Conservation (phyloP, 2,797 vertebrate genomes). For the Sebastes ruberrimus region DNA sequence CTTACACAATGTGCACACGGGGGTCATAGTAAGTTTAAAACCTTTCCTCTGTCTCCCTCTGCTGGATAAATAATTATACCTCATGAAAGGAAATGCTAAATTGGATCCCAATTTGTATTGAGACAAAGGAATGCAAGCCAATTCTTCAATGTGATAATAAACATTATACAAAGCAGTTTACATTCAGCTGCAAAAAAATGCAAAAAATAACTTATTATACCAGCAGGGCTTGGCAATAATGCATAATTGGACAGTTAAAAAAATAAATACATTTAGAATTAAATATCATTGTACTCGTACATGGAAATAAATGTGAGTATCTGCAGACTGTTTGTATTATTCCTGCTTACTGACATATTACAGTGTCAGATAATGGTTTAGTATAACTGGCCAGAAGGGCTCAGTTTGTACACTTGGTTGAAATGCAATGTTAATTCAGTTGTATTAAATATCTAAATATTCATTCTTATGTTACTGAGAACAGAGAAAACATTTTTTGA, state of each 20-base stretch:
- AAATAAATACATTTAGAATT: constrained; percentile 40
- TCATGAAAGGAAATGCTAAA: background rate
- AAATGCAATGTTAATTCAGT: background rate
- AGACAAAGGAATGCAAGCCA: background rate
- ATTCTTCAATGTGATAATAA: background rate
- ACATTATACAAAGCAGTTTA: constrained; percentile 1
- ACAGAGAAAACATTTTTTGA: background rate
- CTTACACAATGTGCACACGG: background rate
- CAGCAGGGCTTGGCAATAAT: background rate
- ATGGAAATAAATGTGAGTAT: constrained; percentile 5
- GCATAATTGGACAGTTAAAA: constrained; percentile 15
- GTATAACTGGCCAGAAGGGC: background rate
- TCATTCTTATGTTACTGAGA: background rate
- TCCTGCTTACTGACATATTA: background rate
- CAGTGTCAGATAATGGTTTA: constrained; percentile 1
- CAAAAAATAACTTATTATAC: background rate
- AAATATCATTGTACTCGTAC: constrained; percentile 14
- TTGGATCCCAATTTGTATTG: background rate
- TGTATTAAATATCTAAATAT: background rate
- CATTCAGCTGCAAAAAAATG: background rate
- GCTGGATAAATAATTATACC: constrained; percentile 22
- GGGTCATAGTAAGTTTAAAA: background rate
- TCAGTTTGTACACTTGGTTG: background rate
- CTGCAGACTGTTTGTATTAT: background rate
- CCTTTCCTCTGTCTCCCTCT: constrained; percentile 52